Base-by-base conservation (phyloP, 2,113 vertebrate genomes). In the Bambusicola thoracicus region DNA sequence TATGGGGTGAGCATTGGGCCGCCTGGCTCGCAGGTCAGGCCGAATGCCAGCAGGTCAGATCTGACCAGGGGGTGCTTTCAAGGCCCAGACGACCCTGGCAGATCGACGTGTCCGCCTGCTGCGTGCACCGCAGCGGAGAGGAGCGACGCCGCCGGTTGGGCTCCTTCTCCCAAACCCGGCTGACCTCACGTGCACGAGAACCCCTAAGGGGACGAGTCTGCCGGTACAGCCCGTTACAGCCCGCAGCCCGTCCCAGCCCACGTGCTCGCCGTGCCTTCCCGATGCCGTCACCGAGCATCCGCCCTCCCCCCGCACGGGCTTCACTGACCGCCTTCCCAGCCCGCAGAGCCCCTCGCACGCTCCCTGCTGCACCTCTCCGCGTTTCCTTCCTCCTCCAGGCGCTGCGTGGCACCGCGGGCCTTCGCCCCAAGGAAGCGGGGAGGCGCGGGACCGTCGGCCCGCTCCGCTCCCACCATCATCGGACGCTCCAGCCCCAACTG, bases 191-290 rank as follows among this genome's bases (percentile, higher is more conserved):
- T 80, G 44, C 21, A 75, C 63, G 69, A 80, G 74, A 75, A 53
- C n/a, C 48, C 2, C 6, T 19, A 0, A 0, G 43, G 22, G 15
- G 48, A n/a, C 3, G 7, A 29, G 38, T 4, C 0, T 0, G 20
- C 13, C 32, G 12, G 32, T 10, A 44, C 16, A 2, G 1, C 1
- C 0, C 25, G 49, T 12, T 13, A 20, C 65, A 61, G 44, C 48
- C 69, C 80, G 80, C 27, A 41, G 30, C 43, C 44, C 3, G 0
- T 17, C 81, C 55, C 62, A 32, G 53, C 51, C 51, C 51, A 53
- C 51, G 51, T 30, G 51, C 40, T 3, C 8, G 43, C 48, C 85
- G 58, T 1, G 2, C 65, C 12, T n/a, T 75, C 55, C 72, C 41
- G 4, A n/a, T 13, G n/a, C 24, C 27, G 22, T 58, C 24, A 36